Percentiles rank a stretch among this genome's conserved stretches.
These are phyloP conservation scores for Equus przewalskii DNA, from an alignment of 2,113 vertebrate species.

Conservation along the genomic window DNA sequence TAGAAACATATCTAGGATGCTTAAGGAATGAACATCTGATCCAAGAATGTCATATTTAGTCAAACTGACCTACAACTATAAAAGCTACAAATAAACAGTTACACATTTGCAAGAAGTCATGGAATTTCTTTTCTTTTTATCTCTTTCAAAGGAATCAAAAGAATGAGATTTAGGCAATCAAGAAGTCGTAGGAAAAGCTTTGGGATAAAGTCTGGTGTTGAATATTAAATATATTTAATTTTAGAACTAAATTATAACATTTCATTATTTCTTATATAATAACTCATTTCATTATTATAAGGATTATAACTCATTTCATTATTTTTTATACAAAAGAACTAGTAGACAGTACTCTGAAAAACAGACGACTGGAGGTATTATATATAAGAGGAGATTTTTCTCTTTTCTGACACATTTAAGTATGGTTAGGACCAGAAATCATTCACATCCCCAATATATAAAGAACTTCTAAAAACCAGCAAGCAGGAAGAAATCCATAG, in stretches of 20 bases:
- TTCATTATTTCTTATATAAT: not conserved
- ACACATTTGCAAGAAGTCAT: not conserved
- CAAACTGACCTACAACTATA: not conserved
- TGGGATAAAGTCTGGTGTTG: not conserved
- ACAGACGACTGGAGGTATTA: not conserved
- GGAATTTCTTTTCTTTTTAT: not conserved
- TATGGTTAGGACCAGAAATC: not conserved
- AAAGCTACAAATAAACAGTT: not conserved
- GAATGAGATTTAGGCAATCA: not conserved
- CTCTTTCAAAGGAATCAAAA: not conserved
- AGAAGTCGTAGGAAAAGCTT: not conserved
- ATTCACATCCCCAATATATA: not conserved
- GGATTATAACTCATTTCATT: not conserved
- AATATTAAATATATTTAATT: not conserved
- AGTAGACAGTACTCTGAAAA: not conserved
- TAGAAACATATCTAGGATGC: not conserved
- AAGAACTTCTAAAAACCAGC: not conserved
- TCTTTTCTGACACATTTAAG: not conserved
- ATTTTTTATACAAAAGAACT: not conserved
- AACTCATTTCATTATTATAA: not conserved
- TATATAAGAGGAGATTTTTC: not conserved
- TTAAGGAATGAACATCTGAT: not conserved
- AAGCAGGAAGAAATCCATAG: not conserved
- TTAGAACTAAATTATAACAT: not conserved
- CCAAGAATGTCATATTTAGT: not conserved